A percentile compares a stretch with the other conserved stretches of the same genome.
These are phyloP conservation scores for Acipenser oxyrinchus DNA, from an alignment of 2,797 vertebrate species.

Conservation along the genomic window DNA sequence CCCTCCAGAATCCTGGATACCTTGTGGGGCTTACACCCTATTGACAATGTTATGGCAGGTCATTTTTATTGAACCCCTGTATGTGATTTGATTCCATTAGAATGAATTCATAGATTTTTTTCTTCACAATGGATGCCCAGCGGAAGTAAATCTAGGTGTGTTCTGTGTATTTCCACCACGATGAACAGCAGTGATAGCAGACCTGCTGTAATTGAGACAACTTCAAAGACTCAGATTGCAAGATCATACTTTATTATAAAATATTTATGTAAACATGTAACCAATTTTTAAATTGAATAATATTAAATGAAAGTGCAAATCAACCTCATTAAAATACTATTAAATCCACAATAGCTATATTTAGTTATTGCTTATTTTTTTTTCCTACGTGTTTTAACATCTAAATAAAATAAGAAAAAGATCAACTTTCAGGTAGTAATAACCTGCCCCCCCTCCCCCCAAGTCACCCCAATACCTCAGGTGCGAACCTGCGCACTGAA, in stretches of 20 bases:
- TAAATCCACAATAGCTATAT: conserved; percentile 57
- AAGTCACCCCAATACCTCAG: conserved; percentile 43
- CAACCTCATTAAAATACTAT: conserved; percentile 54
- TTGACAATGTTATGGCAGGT: too few relatives aligned
- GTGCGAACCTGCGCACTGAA: conserved; percentile 84
- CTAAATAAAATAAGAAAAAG: conserved; percentile 40
- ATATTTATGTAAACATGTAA: conserved; percentile 86
- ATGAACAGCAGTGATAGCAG: too few relatives aligned
- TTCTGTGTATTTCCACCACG: too few relatives aligned
- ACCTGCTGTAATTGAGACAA: too few relatives aligned
- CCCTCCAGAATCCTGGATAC: too few relatives aligned
- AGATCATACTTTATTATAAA: conserved; percentile 66
- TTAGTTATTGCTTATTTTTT: conserved; percentile 64
- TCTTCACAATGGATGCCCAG: too few relatives aligned
- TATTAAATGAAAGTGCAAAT: conserved; percentile 65
- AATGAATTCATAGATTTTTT: too few relatives aligned
- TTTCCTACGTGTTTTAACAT: conserved; percentile 49
- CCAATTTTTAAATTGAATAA: conserved; percentile 57
- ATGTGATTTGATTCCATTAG: too few relatives aligned
- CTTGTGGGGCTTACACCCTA: too few relatives aligned
- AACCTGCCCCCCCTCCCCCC: conserved; percentile 1
- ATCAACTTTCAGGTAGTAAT: conserved; percentile 9
- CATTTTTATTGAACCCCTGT: too few relatives aligned
- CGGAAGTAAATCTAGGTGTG: too few relatives aligned
- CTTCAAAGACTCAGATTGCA: not conserved